Percentiles rank a stretch among this genome's conserved stretches.
Conservation (phyloP, 2,113 vertebrate genomes). For the Chaenogobius annularis region DNA sequence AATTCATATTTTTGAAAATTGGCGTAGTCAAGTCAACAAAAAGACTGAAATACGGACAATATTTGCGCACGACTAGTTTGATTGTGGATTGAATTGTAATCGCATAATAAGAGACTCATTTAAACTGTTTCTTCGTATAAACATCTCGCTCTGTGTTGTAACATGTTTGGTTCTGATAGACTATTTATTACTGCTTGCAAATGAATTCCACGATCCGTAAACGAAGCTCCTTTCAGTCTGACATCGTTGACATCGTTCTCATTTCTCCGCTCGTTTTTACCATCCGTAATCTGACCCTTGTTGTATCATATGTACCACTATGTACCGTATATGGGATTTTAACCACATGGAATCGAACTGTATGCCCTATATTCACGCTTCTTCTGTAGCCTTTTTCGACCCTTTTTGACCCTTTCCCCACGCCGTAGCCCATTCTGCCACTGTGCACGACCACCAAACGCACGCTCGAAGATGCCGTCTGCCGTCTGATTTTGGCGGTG, state of each 20-base stretch:
- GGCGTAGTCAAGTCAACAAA: too few species aligned
- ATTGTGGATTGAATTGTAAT: too few species aligned
- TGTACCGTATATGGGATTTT: constrained; percentile 15
- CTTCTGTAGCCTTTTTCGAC: background rate
- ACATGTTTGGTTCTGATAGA: background rate
- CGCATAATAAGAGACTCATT: too few species aligned
- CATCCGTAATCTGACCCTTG: background rate
- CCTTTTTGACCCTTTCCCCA: background rate
- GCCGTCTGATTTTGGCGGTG: background rate
- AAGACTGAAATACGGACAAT: too few species aligned
- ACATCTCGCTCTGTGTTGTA: background rate
- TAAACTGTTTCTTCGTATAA: too few species aligned
- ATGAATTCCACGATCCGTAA: background rate
- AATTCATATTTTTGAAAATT: too few species aligned
- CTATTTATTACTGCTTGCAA: background rate
- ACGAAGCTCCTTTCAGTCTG: background rate
- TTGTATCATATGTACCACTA: constrained; percentile 14
- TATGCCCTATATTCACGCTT: constrained; percentile 4
- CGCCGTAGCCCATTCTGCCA: constrained; percentile 5
- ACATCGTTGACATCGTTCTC: background rate
- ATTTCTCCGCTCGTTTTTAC: background rate
- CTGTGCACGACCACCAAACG: background rate
- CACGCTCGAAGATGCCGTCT: background rate
- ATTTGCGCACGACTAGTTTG: too few species aligned
- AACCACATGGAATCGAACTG: constrained; percentile 2